Evolutionary conservation across 2,797 vertebrate genomes (phyloP), one percentile per base, ranked within the genome.

Genomic region (Sebastes baramenuke): DNA sequence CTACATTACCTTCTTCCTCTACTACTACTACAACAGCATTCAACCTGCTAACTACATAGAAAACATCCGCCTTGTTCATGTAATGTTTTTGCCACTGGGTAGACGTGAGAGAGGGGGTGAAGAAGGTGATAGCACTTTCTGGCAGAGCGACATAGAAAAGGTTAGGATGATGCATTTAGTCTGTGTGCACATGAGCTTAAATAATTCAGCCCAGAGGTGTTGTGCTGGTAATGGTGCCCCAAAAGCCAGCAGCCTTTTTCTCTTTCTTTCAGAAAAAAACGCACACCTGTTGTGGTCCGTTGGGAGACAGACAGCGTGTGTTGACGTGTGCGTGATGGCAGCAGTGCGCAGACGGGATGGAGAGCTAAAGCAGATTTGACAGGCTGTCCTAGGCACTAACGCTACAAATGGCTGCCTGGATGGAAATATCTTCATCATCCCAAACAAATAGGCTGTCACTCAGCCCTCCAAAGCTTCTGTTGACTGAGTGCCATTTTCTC

Each of bases 371-470:
- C 85, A 89, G 88, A 90, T 89, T 90, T 93, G 93, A 94, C 92
- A 90, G 84, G 75, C 90, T 87, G 92, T 93, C 89, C 84, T 58
- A 62, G 87, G 29, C 88, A 81, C 88, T 91, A 81, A 92, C 72
- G 62, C 91, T 86, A 90, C 88, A 92, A 90, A 91, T 90, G 88
- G 87, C 86, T 91, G 89, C 86, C 77, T 88, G 80, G 86, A 91
- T 90, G 86, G 82, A 92, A 93, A 94, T 91, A 87, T 93, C 92
- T 94, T 94, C 89, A 94, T 94, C 88, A 93, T 90, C 81, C 72
- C 76, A 80, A 88, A 92, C 84, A 94, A 93, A 90, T 79, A 83
- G 79, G 80, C 87, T 90, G 91, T 92, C 90, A 82, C 65, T 89
- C 87, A 91, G 79, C 59, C 70, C 79, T 82, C 72, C 84, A 30